These are phyloP conservation scores for Falco rusticolus DNA, from an alignment of 2,797 vertebrate genomes.

Conservation along the genomic window DNA sequence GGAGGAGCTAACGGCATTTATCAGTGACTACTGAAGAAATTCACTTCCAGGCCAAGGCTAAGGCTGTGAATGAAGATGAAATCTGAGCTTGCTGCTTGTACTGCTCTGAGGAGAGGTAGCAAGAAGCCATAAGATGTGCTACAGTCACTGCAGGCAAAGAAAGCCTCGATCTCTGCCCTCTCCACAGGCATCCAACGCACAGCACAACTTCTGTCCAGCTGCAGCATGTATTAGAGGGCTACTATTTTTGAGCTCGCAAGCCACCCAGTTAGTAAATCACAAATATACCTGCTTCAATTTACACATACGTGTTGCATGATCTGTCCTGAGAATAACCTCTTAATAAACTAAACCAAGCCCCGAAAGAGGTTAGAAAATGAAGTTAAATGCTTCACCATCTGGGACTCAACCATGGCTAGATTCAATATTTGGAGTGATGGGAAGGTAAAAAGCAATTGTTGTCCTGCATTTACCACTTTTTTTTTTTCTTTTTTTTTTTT, in stretches of 20 bases:
- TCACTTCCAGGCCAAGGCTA: neutral
- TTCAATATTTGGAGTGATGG: slow-evolving; percentile 50
- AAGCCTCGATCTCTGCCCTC: neutral
- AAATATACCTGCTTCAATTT: slow-evolving; percentile 27
- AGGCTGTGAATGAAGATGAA: neutral
- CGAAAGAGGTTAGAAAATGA: slow-evolving; percentile 62
- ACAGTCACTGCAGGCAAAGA: neutral
- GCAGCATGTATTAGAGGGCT: neutral
- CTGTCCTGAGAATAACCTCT: slow-evolving; percentile 58
- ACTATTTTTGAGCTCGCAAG: neutral
- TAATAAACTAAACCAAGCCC: slow-evolving; percentile 50
- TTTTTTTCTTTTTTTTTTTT: too few relatives aligned
- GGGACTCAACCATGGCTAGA: slow-evolving; percentile 31
- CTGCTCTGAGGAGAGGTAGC: neutral
- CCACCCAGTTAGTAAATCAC: slow-evolving; percentile 50
- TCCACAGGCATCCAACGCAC: neutral
- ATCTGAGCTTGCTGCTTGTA: neutral
- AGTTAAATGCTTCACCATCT: slow-evolving; percentile 62
- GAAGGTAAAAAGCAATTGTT: slow-evolving; percentile 49
- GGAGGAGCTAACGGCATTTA: neutral
- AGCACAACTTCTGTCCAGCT: rapidly evolving
- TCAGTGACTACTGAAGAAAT: neutral
- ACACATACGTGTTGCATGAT: neutral
- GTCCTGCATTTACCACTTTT: neutral
- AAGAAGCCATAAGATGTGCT: neutral